These are phyloP conservation scores for Brotula barbata DNA, from an alignment of 2,797 vertebrate genomes.

Conservation along the genomic window DNA sequence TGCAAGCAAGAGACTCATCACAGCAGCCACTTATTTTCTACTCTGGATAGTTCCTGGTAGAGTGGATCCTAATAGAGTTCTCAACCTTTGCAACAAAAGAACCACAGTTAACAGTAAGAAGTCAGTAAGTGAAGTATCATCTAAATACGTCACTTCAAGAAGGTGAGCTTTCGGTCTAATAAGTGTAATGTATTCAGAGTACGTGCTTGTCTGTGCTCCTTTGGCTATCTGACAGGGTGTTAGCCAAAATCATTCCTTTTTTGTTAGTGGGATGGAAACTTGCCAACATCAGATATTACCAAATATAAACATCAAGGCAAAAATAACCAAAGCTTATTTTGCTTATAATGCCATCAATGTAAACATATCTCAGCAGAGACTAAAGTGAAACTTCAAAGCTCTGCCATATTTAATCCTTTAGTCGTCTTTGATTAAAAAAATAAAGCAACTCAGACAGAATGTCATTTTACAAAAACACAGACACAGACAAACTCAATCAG, in stretches of 20 bases:
- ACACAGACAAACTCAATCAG: conserved; percentile 4
- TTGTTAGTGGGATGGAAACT: conserved; percentile 38
- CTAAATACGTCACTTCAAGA: too few relatives aligned
- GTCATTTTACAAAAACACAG: not conserved
- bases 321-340: conserved; percentile 1
- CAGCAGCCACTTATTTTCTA: too few relatives aligned
- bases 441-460: not conserved
- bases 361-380: not conserved
- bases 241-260: not conserved
- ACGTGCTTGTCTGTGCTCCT: too few relatives aligned
- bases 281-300: conserved; percentile 14
- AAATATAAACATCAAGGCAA: not conserved
- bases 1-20: too few relatives aligned
- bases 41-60: too few relatives aligned
- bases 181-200: too few relatives aligned
- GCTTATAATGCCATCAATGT: not conserved
- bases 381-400: not conserved
- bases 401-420: not conserved
- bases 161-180: too few relatives aligned
- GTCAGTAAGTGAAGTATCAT: too few relatives aligned
- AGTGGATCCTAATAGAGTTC: too few relatives aligned
- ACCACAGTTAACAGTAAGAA: too few relatives aligned
- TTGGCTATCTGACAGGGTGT: conserved; percentile 2
- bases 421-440: not conserved
- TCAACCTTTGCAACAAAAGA: too few relatives aligned